These are phyloP conservation scores for Rugalucina vietnamica DNA, from an alignment of 2,888 invertebrate species.

Conservation along the genomic window DNA sequence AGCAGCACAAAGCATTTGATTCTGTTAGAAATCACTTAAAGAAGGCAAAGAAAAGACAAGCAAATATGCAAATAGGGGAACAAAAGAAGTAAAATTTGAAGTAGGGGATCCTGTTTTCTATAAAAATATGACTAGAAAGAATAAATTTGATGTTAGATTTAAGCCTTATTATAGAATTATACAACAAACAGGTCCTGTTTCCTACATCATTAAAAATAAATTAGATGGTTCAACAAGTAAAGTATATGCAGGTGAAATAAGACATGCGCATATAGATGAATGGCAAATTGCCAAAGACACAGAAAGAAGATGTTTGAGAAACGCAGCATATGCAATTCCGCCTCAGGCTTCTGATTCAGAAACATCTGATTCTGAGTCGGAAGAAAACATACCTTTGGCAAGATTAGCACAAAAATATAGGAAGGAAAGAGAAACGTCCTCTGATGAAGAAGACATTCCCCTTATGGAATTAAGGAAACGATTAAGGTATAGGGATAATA, in stretches of 20 bases:
- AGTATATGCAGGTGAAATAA: constrained; percentile 35
- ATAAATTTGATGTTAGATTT: constrained; percentile 52
- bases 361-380: background rate
- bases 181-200: constrained; percentile 37
- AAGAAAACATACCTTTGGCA: background rate
- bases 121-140: constrained; percentile 31
- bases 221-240: constrained; percentile 16
- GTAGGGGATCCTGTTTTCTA: constrained; percentile 54
- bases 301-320: background rate
- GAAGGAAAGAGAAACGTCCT: constrained; percentile 21
- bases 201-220: constrained; percentile 44
- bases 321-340: constrained; percentile 17
- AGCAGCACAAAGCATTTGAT: constrained; percentile 52
- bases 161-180: constrained; percentile 48
- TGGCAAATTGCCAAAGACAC: constrained; percentile 6
- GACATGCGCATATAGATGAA: constrained; percentile 33
- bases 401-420: constrained; percentile 15
- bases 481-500: background rate
- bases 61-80: constrained; percentile 44
- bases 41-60: constrained; percentile 45
- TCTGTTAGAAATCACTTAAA: constrained; percentile 33
- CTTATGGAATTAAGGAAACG: too few relatives aligned
- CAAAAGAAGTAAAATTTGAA: constrained; percentile 40
- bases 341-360: constrained; percentile 11
- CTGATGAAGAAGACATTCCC: constrained; percentile 42